Evolutionary conservation across 2,797 vertebrate species (phyloP), one percentile per base, ranked within the genome.

Genomic region (Acrossocheilus wenchowensis): DNA sequence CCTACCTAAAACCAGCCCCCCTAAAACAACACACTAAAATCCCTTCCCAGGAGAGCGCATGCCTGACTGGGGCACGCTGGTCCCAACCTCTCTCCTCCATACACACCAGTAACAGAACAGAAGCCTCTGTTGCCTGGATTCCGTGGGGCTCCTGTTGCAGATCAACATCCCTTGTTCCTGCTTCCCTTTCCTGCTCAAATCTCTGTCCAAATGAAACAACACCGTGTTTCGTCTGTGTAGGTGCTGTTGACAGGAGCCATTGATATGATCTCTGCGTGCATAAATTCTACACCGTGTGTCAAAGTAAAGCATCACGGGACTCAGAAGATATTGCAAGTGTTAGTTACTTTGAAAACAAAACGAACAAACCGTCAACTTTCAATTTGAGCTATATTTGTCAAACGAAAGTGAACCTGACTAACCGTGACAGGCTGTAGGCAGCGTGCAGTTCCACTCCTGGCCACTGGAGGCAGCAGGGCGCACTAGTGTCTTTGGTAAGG

Each of bases 171-270:
- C 89, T 87, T 89, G 87, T 92, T 93, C 92, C 92, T 88, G 90
- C 91, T 95, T 95, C 94, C 95, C 78, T 93, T 96, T 95, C 94
- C 94, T 93, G 93, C 83, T 73, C 87, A 90, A 91, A 91, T 93
- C 91, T 92, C 87, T 85, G 85, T 90, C 88, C 91, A 90, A 92
- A 93, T 89, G 92, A 92, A 94, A 93, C 93, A 95, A 94, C 94
- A 94, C 48, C 41, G 57, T 84, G 83, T 78, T 86, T 89, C n/a
- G 85, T 87, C 73, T 87, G 43, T 85, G 83, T 64, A 73, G 54
- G 68, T 26, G 54, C 81, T 64, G 64, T 71, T 77, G 87, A 89
- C 83, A 80, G 89, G 11, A 77, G 41, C 36, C 64, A 57, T 72
- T 84, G 23, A 83, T 90, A 72, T 30, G 54, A 81, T 69, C 73